Base-by-base conservation (phyloP, 2,888 invertebrate genomes). In the Leptodirus hochenwartii region DNA sequence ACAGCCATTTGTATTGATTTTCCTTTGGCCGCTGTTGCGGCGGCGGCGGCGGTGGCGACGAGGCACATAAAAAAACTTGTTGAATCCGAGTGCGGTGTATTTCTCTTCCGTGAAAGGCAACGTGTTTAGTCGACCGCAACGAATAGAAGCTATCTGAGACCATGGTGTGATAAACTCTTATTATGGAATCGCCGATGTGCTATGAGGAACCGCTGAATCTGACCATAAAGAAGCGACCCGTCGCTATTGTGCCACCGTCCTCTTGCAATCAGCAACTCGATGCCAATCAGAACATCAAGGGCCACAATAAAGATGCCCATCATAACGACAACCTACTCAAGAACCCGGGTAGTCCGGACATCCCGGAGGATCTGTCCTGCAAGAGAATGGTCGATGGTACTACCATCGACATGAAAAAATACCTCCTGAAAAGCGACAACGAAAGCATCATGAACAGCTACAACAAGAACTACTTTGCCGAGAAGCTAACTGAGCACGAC, bases 221-320 rank as follows among this genome's bases (percentile, higher is more conserved):
- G 39, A 58, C 59, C 34, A 48, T 59, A 37, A 56, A 54, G 41
- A 61, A 60, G 45, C 54, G 57, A 47, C 63, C 63, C 27, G 58
- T 64, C 31, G 64, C 63, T 26, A 59, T 64, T 32, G 63, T 64
- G 22, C 59, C 62, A 11, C 64, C 64, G 17, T 62, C 57, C 9
- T 48, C 56, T 29, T n/a, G n/a, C n/a, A n/a, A n/a, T n/a, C 35
- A 44, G 30, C 34, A 39, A 26, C 22, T 36, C 17, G 41, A 39
- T 17, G 38, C 38, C 16, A 43, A 42, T 27, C 41, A 43, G 22
- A 46, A 44, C 32, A 39, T 39, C 25, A 43, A 43, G 29, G n/a
- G n/a, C n/a, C n/a, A n/a, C n/a, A n/a, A n/a, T n/a, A n/a, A n/a
- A n/a, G n/a, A n/a, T n/a, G n/a, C n/a, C n/a, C n/a, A n/a, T n/a